A percentile compares a stretch with the other conserved stretches of the same genome.
Conservation (phyloP, 2,797 vertebrate species). For the Smutsia temminckii region DNA sequence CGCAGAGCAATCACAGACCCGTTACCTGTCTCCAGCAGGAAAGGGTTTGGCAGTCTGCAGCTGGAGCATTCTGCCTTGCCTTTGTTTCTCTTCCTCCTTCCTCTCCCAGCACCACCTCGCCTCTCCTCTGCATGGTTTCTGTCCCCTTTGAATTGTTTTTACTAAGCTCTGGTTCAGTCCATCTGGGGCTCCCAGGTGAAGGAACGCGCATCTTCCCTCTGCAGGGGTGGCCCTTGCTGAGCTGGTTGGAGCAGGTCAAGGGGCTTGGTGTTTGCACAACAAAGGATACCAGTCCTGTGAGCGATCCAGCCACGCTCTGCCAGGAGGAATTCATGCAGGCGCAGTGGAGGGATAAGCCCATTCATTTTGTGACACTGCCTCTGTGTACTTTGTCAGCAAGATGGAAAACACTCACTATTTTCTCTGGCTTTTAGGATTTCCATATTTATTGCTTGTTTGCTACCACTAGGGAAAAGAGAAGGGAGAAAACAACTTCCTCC, state of each 20-base stretch:
- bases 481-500: slow-evolving; percentile 55
- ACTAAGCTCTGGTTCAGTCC: neutral
- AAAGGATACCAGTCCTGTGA: slow-evolving; percentile 57
- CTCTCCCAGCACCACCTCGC: neutral
- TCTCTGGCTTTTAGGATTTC: slow-evolving; percentile 80
- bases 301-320: neutral
- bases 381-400: slow-evolving; percentile 54
- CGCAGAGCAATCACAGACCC: fast-evolving
- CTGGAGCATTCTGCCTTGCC: neutral
- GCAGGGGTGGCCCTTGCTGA: neutral
- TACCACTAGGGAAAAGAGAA: slow-evolving; percentile 37
- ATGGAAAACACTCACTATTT: slow-evolving; percentile 60
- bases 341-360: slow-evolving; percentile 13
- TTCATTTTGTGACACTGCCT: slow-evolving; percentile 30
- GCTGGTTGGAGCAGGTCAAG: neutral
- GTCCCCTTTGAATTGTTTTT: neutral
- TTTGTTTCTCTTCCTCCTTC: neutral
- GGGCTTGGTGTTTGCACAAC: neutral
- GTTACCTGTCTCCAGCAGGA: neutral
- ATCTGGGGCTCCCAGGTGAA: neutral
- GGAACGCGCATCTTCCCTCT: neutral
- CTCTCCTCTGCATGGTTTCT: neutral
- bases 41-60: neutral
- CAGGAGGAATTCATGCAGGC: neutral
- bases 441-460: slow-evolving; percentile 84